phyloP scores from a whole-genome alignment of 2,888 invertebrate species.

The Rosalia funebris region DNA sequence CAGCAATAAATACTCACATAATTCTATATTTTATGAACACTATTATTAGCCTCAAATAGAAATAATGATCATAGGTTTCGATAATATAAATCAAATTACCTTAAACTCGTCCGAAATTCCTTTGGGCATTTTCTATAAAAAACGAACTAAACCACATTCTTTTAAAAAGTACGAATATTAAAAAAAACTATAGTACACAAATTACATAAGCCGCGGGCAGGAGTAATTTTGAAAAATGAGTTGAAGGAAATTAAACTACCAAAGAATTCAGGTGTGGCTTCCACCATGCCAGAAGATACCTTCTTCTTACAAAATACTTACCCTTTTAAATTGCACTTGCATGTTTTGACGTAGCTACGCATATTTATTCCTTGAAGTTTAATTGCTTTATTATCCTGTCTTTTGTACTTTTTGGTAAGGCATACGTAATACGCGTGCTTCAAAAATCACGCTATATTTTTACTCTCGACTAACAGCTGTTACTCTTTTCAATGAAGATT shows the following conservation, averaged over 20 bases:
- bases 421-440: constrained; percentile 25
- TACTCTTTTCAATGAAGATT: too few species aligned
- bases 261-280: constrained; percentile 9
- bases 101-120: too few species aligned
- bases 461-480: constrained; percentile 24
- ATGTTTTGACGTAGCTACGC: constrained; percentile 5
- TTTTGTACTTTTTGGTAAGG: constrained; percentile 3
- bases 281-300: neutral
- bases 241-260: neutral
- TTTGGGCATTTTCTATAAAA: too few species aligned
- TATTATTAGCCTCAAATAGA: too few species aligned
- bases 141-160: too few species aligned
- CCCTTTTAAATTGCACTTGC: constrained; percentile 14
- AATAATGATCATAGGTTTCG: too few species aligned
- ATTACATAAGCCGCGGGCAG: too few species aligned
- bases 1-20: too few species aligned
- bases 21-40: too few species aligned
- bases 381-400: constrained; percentile 14
- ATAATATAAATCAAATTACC: too few species aligned
- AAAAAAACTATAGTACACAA: too few species aligned
- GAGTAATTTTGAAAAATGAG: neutral
- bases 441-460: constrained; percentile 16
- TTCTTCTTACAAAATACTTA: neutral
- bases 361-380: neutral
- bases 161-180: too few species aligned